Base-by-base conservation (phyloP, 1,140 invertebrate species). In the Neoseiulus cucumeris region DNA sequence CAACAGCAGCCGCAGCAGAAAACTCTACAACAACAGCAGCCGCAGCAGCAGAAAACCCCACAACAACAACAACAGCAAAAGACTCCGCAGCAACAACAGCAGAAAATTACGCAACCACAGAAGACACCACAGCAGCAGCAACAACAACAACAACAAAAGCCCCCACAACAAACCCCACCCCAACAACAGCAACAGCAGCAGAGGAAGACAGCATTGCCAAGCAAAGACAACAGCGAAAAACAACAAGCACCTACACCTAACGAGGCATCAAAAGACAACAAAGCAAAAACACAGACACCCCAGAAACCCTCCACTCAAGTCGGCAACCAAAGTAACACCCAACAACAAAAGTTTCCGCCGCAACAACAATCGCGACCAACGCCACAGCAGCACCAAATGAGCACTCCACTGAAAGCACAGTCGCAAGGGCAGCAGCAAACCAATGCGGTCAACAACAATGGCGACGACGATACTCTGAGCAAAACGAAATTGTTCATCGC, bases 401-500 rank as follows among this genome's bases (percentile, higher is more conserved):
- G 45, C 18, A 29, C 17, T 20, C 17, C 20, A 12, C 51, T 29
- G 25, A 18, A 66, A 66, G 17, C 29, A 5, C 0, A 28, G 42
- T 41, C 28, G 29, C 47, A 67, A 18, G 14, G 33, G n/a, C 42
- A 41, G 28, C 20, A 65, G 42, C 20, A 28, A 64, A 7, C 29
- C 7, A 28, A 29, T 2, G 39, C 6, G 7, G 39, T 33, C 1
- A 41, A 17, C 17, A 12, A 22, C n/a, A 41, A 2, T 64, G 28
- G 12, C 42, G 17, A 42, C 9, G 20, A 42, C 42, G 25, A 28
- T 9, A 42, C 7, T 25, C 41, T 28, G 42, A 28, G 28, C 28
- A 42, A 42, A 30, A 65, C 42, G 18, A 65, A 65, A 9, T 29
- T 65, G 18, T 65, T 65, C 30, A 65, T 65, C 44, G 44, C 44